Base-by-base conservation (phyloP, 2,113 vertebrate genomes). In the Vimba vimba region DNA sequence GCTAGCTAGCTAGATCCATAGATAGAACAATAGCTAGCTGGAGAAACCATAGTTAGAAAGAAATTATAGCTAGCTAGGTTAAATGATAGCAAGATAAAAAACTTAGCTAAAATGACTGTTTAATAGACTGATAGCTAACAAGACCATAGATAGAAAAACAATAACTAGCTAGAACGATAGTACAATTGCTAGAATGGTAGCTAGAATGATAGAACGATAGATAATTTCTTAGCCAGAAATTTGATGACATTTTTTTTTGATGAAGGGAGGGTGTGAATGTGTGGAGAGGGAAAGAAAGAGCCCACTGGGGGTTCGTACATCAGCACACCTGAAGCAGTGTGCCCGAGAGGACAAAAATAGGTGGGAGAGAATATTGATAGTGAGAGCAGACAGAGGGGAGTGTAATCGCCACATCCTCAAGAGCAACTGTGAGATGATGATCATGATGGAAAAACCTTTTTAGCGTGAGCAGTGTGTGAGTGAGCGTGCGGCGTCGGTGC, bases 311-410 rank as follows among this genome's bases (percentile, higher is more conserved):
- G 45, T 71, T 68, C 3, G n/a, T 21, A 66, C 62, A 30, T 82
- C 80, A 23, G 64, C 43, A 30, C 27, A 69, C 27, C 79, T 52
- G 9, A 69, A 82, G 52, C 39, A 30, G 39, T 4, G 17, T 19
- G 27, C 27, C 62, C 9, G 45, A 66, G 60, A 69, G 47, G 21
- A 55, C 25, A 82, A 82, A 79, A 47, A 10, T 11, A 78, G 19
- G 73, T 23, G 50, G 52, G 52, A 78, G 76, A 36, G 85, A 27
- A 79, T 60, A 57, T 19, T 60, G 52, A 82, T 77, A 71, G 77
- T 30, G 77, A 36, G 59, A 64, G 57, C 15, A 43, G 68, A 19
- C 7, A 64, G 23, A 64, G 12, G 4, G 33, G 60, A 47, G 39
- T 43, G 52, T 43, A 43, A 79, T 60, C 59, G 57, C 3, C 0